Conservation (phyloP, 2,888 invertebrate genomes). For the Chirona hameri region DNA sequence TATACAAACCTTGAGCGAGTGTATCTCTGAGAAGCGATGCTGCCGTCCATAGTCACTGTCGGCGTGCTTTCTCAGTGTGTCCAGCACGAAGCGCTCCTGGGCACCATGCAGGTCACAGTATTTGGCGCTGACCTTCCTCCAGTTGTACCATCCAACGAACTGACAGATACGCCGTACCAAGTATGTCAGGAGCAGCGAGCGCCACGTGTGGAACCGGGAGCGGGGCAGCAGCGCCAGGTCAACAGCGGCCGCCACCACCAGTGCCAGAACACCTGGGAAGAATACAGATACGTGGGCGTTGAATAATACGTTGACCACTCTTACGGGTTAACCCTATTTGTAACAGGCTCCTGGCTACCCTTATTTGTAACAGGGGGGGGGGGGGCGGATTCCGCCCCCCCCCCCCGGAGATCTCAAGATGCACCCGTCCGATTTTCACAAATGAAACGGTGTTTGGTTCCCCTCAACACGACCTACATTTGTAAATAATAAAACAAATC, state of each 20-base stretch:
- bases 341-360: too few relatives aligned
- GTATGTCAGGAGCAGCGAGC: background rate
- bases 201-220: conserved; percentile 25
- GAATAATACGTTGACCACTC: too few relatives aligned
- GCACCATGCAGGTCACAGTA: background rate
- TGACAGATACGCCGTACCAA: conserved; percentile 28
- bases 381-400: too few relatives aligned
- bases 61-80: background rate
- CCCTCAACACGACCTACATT: too few relatives aligned
- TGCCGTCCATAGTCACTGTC: background rate
- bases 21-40: background rate
- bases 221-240: conserved; percentile 43
- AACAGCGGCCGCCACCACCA: conserved; percentile 3
- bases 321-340: too few relatives aligned
- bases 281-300: too few relatives aligned
- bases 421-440: too few relatives aligned
- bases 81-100: background rate
- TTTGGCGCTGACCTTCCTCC: background rate
- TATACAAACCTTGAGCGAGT: background rate
- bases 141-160: background rate
- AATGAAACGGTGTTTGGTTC: too few relatives aligned
- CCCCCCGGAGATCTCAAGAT: too few relatives aligned
- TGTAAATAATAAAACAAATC: too few relatives aligned
- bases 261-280: conserved; percentile 23
- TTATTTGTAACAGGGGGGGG: too few relatives aligned